A percentile compares a stretch with the other conserved stretches of the same genome.
These are phyloP conservation scores for Bubo bubo DNA, from an alignment of 2,113 vertebrate species.

Conservation along the genomic window DNA sequence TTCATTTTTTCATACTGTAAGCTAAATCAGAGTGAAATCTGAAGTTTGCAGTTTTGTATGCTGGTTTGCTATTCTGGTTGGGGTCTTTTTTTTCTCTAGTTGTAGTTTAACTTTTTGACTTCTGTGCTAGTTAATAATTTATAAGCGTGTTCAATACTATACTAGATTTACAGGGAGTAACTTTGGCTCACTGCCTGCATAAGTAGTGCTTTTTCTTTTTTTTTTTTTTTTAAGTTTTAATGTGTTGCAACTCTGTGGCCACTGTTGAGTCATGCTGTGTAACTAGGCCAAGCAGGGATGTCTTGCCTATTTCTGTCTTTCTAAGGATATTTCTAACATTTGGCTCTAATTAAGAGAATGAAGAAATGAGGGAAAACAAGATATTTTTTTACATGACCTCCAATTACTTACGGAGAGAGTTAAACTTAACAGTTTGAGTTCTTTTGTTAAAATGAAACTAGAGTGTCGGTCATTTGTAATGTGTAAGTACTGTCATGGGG, in stretches of 20 bases:
- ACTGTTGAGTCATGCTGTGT: slow-evolving; percentile 46
- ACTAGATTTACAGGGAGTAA: not conserved
- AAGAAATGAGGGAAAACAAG: slow-evolving; percentile 23
- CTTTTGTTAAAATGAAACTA: not conserved
- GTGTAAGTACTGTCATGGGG: not conserved
- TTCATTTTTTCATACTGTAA: not conserved
- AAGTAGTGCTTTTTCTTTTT: not conserved
- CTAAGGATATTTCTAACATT: slow-evolving; percentile 55
- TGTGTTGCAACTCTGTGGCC: slow-evolving; percentile 25
- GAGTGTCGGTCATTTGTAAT: not conserved
- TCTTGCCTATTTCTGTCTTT: slow-evolving; percentile 53
- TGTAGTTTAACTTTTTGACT: not conserved
- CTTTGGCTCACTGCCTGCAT: not conserved
- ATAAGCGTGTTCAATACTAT: not conserved
- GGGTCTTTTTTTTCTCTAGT: not conserved
- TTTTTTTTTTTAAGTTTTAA: not conserved
- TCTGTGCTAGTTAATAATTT: slow-evolving; percentile 11
- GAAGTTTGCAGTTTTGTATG: not conserved
- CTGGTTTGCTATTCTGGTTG: not conserved
- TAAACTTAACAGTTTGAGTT: slow-evolving; percentile 6
- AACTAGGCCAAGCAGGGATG: slow-evolving; percentile 36
- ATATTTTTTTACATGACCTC: not conserved
- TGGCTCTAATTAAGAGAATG: slow-evolving; percentile 35
- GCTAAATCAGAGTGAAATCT: not conserved
- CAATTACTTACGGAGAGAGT: not conserved